Base-by-base conservation (phyloP, 1,140 invertebrate species). In the Prorops nasuta region DNA sequence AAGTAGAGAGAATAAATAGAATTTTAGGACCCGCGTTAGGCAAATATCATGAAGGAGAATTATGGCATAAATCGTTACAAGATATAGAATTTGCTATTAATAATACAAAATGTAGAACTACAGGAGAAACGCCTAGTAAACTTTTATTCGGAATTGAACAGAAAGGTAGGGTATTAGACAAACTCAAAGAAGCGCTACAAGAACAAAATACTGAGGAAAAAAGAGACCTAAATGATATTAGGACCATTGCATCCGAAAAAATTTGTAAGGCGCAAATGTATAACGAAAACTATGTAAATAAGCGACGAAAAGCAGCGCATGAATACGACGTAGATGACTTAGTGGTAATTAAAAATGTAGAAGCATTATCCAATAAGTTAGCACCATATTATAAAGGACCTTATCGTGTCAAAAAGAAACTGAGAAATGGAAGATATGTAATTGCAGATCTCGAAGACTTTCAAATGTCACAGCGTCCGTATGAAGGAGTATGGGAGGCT, bases 1-100 rank as follows among this genome's bases (percentile, higher is more conserved):
- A 53, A 3, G 15, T 44, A 0, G 45, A 53, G 7, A 2, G 45
- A 16, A 6, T 53, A 4, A 48, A 53, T 16, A 1, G 51, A 14
- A 12, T 31, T 0, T 12, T 48, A n/a, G 38, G 19, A 1, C 44
- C 38, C 0, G 47, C 38, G 18, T 10, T 53, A 1, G 22, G 32
- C 0, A 53, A 53, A 34, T n/a, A n/a, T n/a, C n/a, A n/a, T n/a
- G n/a, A n/a, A n/a, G n/a, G n/a, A n/a, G n/a, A n/a, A 9, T n/a
- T n/a, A 4, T 48, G 24, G 45, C 1, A 53, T 9, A 3, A n/a
- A 3, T 6, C 18, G 4, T 1, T 48, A 2, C 0, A 1, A 0
- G 7, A 9, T 0, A 18, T 10, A 0, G 39, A 53, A 19, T 53
- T 3, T 4, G 18, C 51, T 1, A 16, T 47, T 1, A 53, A 53